Conservation (phyloP, 1,140 invertebrate genomes). For the Geopemphigus sp. region DNA sequence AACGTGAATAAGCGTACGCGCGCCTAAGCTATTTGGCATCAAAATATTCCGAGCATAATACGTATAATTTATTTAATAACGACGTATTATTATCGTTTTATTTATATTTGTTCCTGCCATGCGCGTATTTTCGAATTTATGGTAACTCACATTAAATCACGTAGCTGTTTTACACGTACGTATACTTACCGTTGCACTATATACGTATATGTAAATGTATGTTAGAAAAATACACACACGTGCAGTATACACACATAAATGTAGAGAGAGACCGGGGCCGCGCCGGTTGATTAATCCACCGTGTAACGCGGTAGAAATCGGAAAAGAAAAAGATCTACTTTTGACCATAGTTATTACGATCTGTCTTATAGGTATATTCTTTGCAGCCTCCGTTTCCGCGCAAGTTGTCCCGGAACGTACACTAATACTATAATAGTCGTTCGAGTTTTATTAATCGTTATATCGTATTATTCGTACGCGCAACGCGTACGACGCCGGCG, state of each 20-base stretch:
- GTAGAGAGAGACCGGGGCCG: too few relatives aligned
- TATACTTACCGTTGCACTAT: background rate
- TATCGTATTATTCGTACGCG: too few relatives aligned
- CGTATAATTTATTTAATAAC: conserved; percentile 14
- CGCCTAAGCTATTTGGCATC: conserved; percentile 3
- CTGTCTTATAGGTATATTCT: too few relatives aligned
- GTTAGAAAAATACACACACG: too few relatives aligned
- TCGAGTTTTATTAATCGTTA: too few relatives aligned
- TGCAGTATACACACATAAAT: too few relatives aligned
- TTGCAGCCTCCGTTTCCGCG: background rate
- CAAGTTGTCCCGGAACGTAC: background rate
- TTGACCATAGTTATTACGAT: conserved; percentile 7
- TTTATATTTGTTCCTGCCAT: background rate
- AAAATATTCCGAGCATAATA: background rate
- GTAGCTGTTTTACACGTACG: background rate
- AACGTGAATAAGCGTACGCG: too few relatives aligned
- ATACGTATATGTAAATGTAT: background rate
- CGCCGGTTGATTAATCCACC: conserved; percentile 10
- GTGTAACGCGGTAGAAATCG: conserved; percentile 26
- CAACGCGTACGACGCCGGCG: too few relatives aligned
- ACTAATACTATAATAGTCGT: too few relatives aligned
- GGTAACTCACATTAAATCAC: conserved; percentile 9
- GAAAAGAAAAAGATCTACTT: background rate
- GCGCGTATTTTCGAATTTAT: conserved; percentile 8
- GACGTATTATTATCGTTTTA: conserved; percentile 10